A percentile compares a stretch with the other conserved stretches of the same genome.
Evolutionary conservation across 2,113 vertebrate genomes (phyloP).

Genomic region (Grammomys dolichurus): DNA sequence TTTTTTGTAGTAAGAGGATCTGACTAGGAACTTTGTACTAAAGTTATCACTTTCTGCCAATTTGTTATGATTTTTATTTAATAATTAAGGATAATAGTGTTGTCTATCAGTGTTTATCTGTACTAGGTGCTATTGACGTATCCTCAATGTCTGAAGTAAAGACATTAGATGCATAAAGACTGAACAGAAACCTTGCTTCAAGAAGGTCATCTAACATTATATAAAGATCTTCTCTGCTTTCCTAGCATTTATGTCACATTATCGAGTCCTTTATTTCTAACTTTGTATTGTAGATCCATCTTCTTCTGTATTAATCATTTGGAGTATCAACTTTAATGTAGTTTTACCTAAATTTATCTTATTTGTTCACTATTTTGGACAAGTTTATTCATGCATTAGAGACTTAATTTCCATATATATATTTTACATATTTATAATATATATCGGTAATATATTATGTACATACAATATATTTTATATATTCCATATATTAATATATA

Average conservation of each 20-base stretch:
- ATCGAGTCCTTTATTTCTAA: not conserved
- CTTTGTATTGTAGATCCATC: not conserved
- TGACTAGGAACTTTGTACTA: not conserved
- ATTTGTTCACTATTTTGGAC: constrained; percentile 1
- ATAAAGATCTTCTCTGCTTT: not conserved
- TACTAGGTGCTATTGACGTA: not conserved
- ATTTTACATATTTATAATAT: not conserved
- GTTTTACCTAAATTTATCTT: not conserved
- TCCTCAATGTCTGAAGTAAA: not conserved
- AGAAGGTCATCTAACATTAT: constrained; percentile 24
- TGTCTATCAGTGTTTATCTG: not conserved
- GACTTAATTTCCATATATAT: not conserved
- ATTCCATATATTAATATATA: not conserved
- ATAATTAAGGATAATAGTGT: not conserved
- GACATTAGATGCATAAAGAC: not conserved
- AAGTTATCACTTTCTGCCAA: not conserved
- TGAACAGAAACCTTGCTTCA: not conserved
- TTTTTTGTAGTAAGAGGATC: not conserved
- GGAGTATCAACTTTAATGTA: constrained; percentile 5
- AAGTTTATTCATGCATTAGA: not conserved
- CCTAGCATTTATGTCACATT: not conserved
- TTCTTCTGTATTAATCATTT: constrained; percentile 2
- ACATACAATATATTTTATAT: not conserved
- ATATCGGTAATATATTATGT: not conserved
- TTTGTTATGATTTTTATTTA: not conserved